A percentile compares a stretch with the other conserved stretches of the same genome.
phyloP scores from a whole-genome alignment of 2,113 vertebrate species.

The Trochalopteron elliotii region DNA sequence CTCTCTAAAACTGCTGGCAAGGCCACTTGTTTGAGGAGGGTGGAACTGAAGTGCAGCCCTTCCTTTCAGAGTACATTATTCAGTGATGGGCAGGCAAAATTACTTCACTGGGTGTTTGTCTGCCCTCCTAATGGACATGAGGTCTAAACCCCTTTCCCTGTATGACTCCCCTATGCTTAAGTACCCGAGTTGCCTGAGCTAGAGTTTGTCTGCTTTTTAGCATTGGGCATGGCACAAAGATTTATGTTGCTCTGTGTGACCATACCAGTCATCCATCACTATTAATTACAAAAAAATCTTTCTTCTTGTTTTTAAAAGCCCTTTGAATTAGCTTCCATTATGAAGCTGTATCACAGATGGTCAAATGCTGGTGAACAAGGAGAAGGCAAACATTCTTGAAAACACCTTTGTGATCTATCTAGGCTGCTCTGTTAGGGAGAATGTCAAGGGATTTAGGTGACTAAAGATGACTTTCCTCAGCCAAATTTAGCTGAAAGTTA shows the following conservation, averaged over 20 bases:
- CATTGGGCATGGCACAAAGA: conserved; percentile 42
- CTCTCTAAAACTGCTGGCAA: background rate
- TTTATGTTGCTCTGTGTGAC: conserved; percentile 61
- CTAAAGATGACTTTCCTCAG: background rate
- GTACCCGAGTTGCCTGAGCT: conserved; percentile 13
- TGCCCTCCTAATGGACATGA: conserved; percentile 27
- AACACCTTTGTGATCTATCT: background rate
- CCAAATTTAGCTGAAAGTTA: background rate
- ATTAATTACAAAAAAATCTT: conserved; percentile 74
- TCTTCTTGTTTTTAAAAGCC: conserved; percentile 71
- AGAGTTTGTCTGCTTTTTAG: conserved; percentile 41
- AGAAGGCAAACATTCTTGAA: background rate
- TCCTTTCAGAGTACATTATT: background rate
- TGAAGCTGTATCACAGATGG: conserved; percentile 60
- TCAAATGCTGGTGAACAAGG: conserved; percentile 20
- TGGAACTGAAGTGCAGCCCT: background rate
- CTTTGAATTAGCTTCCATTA: conserved; percentile 67
- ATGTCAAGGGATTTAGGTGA: background rate
- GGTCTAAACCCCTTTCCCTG: conserved; percentile 23
- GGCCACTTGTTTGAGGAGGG: background rate
- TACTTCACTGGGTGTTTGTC: conserved; percentile 9
- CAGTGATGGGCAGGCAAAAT: background rate
- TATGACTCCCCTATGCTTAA: background rate
- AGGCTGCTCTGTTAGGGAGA: background rate
- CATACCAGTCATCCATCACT: conserved; percentile 67